Evolutionary conservation across 2,113 vertebrate species (phyloP).

Genomic region (Peromyscus maniculatus): DNA sequence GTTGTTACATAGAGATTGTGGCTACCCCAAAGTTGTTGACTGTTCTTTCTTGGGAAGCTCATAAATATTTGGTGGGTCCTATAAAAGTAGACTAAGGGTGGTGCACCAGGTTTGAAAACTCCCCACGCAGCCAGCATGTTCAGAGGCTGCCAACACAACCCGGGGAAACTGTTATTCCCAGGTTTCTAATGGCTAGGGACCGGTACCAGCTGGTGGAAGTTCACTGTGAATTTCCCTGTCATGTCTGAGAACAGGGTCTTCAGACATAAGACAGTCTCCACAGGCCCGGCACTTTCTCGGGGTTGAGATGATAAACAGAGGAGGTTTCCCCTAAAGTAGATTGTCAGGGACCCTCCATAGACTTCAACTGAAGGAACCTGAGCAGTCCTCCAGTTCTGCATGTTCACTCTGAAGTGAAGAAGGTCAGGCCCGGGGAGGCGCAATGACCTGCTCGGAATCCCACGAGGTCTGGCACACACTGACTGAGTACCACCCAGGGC

Average conservation of each 20-base stretch:
- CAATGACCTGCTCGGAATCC: background rate
- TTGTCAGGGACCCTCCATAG: background rate
- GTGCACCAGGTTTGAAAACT: constrained; percentile 32
- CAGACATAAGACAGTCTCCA: background rate
- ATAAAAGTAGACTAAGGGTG: constrained; percentile 55
- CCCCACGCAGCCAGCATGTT: background rate
- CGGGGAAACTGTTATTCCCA: background rate
- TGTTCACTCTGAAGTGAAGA: background rate
- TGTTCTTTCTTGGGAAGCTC: constrained; percentile 66
- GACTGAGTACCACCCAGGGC: background rate
- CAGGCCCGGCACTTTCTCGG: constrained; percentile 14
- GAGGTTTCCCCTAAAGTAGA: background rate
- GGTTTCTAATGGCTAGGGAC: constrained; percentile 52
- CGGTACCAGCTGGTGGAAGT: background rate
- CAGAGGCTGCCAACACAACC: constrained; percentile 7
- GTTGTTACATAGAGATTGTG: constrained; percentile 65
- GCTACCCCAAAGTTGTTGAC: constrained; percentile 55
- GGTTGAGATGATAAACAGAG: background rate
- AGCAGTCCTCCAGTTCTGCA: background rate
- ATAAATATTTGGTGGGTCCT: constrained; percentile 64
- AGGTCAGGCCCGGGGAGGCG: background rate
- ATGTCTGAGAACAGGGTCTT: constrained; percentile 32
- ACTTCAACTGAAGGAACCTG: background rate
- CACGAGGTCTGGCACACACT: background rate
- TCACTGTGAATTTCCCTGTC: constrained; percentile 32